A percentile compares a stretch with the other conserved stretches of the same genome.
Evolutionary conservation across 2,113 vertebrate species (phyloP).

Genomic region (Oryctolagus cuniculus): mOryCun1.1 NC_091433.1:163684501-163685000

Average conservation of each 20-base stretch:
- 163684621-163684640: slow-evolving; percentile 20
- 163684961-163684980: slow-evolving; percentile 80
- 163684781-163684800: neutral
- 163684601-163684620: neutral
- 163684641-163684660: neutral
- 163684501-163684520: neutral
- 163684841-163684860: slow-evolving; percentile 47
- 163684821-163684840: slow-evolving; percentile 21
- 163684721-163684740: neutral
- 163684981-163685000: slow-evolving; percentile 85
- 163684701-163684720: neutral
- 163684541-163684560: neutral
- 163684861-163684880: neutral
- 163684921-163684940: slow-evolving; percentile 54
- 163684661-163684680: neutral
- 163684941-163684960: slow-evolving; percentile 75
- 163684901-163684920: slow-evolving; percentile 18
- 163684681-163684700: neutral
- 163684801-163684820: slow-evolving; percentile 50
- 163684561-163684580: slow-evolving; percentile 11
- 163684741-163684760: neutral
- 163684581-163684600: neutral
- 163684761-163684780: slow-evolving; percentile 16
- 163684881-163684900: slow-evolving; percentile 42
- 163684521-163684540: neutral